Evolutionary conservation across 30 jellyfish, hydroid and myxozoan genomes (phyloP), one percentile per base, ranked within the genome.

Genomic region (Euphysa ruthae): DNA sequence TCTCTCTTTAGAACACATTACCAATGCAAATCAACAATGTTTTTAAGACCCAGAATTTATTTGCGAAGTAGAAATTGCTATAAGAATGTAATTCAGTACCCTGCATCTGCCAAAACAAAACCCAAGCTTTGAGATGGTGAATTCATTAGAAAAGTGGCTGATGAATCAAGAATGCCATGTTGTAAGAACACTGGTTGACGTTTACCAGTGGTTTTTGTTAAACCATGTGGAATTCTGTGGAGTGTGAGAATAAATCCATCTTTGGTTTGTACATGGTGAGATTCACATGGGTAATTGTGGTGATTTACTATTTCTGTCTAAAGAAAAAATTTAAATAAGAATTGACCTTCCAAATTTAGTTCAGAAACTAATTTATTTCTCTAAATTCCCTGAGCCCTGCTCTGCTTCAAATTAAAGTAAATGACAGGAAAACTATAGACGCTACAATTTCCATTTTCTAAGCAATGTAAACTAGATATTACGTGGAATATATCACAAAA

Each of bases 161-260:
- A 66, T 1, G 95, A 75, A 1, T 86, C 86, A 19, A 84, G 80
- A 21, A 84, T 77, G 42, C 95, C 95, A 35, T 84, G 95, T 52
- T 84, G 95, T 57, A 84, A 3, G 58, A 84, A 84, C n/a, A 77
- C 93, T 30, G 85, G 73, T 1, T 63, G 82, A 27, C 93, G 87
- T 26, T 63, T 62, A 15, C 68, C 8, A 8, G 55, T 0, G 16
- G 66, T 64, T 18, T 43, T 22, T 42, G 2, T 3, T 56, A 28
- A 56, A 4, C 96, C 96, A 46, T 68, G 91, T 30, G 96, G 94
- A 22, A 85, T 85, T 4, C 96, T 84, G 42, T 85, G 96, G 61
- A 85, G 61, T 30, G 84, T 85, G 28, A 85, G 82, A 42, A 85
- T 85, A 31, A 77, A 85, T 57, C 96, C 96, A 73, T 85, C 96